A percentile compares a stretch with the other conserved stretches of the same genome.
phyloP scores from a whole-genome alignment of 2,888 invertebrate genomes.

The Nephrotoma appendiculata region DNA sequence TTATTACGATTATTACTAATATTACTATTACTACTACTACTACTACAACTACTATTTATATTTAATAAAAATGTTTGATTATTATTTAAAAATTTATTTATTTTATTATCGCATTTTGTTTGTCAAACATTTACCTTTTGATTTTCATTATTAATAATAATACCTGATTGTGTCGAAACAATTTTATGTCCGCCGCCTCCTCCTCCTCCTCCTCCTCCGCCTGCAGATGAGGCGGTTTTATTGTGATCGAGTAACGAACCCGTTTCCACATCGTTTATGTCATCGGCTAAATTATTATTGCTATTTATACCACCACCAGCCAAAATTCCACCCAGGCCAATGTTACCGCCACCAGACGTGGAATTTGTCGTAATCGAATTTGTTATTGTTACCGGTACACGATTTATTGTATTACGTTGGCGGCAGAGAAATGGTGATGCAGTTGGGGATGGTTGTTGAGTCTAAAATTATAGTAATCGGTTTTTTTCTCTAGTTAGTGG shows the following conservation, averaged over 20 bases:
- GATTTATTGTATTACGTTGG: conserved; percentile 54
- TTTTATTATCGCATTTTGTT: conserved; percentile 16
- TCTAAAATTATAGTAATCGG: conserved; percentile 17
- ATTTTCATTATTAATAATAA: not conserved
- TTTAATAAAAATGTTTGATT: conserved; percentile 2
- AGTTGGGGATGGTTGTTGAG: conserved; percentile 54
- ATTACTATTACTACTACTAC: not conserved
- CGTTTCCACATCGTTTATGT: conserved; percentile 22
- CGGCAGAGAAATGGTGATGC: conserved; percentile 70
- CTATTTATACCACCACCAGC: not conserved
- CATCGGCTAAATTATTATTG: not conserved
- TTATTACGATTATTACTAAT: not conserved
- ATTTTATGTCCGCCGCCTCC: conserved; percentile 19
- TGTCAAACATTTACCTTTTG: conserved; percentile 24
- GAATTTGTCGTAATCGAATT: not conserved
- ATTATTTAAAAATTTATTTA: conserved; percentile 3
- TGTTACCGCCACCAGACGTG: not conserved
- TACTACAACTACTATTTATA: not conserved
- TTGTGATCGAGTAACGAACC: conserved; percentile 14
- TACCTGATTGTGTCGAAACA: conserved; percentile 13
- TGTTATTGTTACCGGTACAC: conserved; percentile 26
- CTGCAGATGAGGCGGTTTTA: not conserved
- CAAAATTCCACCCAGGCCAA: not conserved
- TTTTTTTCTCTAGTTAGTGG: not conserved
- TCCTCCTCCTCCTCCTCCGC: conserved; percentile 17